Conservation (phyloP, 2,888 invertebrate genomes). For the Syritta pipiens region DNA sequence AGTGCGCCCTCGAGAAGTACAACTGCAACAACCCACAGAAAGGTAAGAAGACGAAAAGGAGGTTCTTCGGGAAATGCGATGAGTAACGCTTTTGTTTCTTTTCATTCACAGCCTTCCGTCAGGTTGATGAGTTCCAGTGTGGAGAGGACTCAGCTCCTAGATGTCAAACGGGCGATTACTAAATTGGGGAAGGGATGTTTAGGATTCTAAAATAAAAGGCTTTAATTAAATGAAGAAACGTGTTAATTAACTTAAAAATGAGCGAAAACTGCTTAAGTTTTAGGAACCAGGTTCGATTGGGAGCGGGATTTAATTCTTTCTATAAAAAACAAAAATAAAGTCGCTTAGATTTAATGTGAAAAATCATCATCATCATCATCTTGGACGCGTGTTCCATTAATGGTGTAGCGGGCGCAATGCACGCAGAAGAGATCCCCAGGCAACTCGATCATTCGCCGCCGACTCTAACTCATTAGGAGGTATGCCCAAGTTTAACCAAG, state of each 20-base stretch:
- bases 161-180: constrained; percentile 31
- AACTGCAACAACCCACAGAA: constrained; percentile 74
- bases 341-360: no score
- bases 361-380: no score
- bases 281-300: no score
- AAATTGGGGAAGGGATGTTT: not conserved
- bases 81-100: not conserved
- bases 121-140: constrained; percentile 19
- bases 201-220: not conserved
- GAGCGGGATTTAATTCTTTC: no score
- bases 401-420: no score
- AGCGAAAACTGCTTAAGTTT: no score
- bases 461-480: no score
- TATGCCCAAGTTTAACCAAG: no score
- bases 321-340: no score
- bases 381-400: no score
- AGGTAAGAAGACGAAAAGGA: constrained; percentile 1
- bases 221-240: not conserved
- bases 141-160: constrained; percentile 16
- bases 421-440: no score
- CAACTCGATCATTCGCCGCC: no score
- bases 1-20: constrained; percentile 73
- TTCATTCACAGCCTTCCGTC: constrained; percentile 17
- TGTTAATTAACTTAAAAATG: not conserved
- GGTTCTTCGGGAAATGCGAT: not conserved